Base-by-base conservation (phyloP, 2,113 vertebrate genomes). In the Oncorhynchus keta region DNA sequence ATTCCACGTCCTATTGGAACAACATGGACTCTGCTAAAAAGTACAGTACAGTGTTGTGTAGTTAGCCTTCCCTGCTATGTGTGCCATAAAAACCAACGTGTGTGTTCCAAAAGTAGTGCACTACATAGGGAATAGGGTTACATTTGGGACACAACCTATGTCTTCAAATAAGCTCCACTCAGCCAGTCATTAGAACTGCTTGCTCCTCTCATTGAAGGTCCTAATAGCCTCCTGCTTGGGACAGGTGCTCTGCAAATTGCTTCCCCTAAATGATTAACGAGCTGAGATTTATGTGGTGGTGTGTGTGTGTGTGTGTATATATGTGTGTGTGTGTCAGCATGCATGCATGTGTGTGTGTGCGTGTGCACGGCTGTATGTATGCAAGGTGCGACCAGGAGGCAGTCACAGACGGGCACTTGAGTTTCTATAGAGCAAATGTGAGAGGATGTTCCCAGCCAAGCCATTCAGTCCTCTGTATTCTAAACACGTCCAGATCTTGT, bases 401-500 rank as follows among this genome's bases (percentile, higher is more conserved):
- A 45, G 39, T 45, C 39, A 45, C 39, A 45, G 39, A 39, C 39
- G 8, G 39, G 39, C 8, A 45, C 39, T 39, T 45, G 39, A 45
- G 39, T 45, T 45, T 9, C 8, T 9, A 45, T 45, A 45, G 39
- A 45, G 9, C 2, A 9, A 11, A 45, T 45, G 9, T 45, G 9
- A 45, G 39, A 45, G 39, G 39, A 45, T 45, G 9, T n/a, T 61
- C 57, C n/a, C 18, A 20, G 9, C 9, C 39, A 9, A 45, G 2
- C 39, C 9, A 45, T 45, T 45, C 9, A 45, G 39, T 45, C 9
- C 2, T 84, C 55, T 7, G 57, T 45, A 49, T 79, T 59, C 66
- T 71, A 64, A 77, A 26, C 28, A 49, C 74, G 72, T 14, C 67
- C 11, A 68, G 13, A 68, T 68, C 18, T 68, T 48, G 39, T 22